phyloP scores from a whole-genome alignment of 2,797 vertebrate species.

The Acanthurus tractus region DNA sequence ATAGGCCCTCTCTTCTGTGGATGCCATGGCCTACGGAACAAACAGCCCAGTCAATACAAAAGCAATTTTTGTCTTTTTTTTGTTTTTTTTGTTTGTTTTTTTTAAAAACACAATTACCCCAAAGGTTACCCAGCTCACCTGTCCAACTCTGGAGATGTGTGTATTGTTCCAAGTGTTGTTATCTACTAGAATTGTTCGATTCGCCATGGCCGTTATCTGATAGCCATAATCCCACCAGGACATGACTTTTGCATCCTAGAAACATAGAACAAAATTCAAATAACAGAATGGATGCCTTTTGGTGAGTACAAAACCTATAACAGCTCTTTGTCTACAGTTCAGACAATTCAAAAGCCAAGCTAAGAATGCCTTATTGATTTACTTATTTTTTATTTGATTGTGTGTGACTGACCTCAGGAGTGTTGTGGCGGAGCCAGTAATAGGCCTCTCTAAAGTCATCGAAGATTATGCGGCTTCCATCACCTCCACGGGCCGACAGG shows the following conservation, averaged over 20 bases:
- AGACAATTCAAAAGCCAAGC: fast-evolving
- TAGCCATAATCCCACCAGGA: constrained; percentile 99
- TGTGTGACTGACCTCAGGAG: constrained; percentile 90
- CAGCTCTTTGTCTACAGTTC: not conserved
- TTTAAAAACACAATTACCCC: not conserved
- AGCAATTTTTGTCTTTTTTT: too few species aligned
- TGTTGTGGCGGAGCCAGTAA: constrained; percentile 99
- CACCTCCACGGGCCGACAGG: constrained; percentile 94
- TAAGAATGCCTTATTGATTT: not conserved
- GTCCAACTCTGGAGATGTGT: constrained; percentile 97
- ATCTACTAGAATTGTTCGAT: constrained; percentile 97
- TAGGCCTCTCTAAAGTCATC: constrained; percentile 99
- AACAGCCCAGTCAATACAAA: not conserved
- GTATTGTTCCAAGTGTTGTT: constrained; percentile 99
- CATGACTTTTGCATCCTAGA: constrained; percentile 98
- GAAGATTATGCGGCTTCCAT: constrained; percentile 98
- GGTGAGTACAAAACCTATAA: not conserved
- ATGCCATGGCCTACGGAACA: constrained; percentile 93
- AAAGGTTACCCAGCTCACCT: constrained; percentile 84
- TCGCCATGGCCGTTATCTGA: constrained; percentile 99
- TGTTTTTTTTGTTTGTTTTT: too few species aligned
- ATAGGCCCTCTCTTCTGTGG: constrained; percentile 96
- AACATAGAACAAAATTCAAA: constrained; percentile 7
- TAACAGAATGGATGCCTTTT: not conserved
- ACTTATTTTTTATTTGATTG: not conserved